Evolutionary conservation across 1,140 invertebrate species (phyloP).

Genomic region (Zaprionus vittiger): DNA sequence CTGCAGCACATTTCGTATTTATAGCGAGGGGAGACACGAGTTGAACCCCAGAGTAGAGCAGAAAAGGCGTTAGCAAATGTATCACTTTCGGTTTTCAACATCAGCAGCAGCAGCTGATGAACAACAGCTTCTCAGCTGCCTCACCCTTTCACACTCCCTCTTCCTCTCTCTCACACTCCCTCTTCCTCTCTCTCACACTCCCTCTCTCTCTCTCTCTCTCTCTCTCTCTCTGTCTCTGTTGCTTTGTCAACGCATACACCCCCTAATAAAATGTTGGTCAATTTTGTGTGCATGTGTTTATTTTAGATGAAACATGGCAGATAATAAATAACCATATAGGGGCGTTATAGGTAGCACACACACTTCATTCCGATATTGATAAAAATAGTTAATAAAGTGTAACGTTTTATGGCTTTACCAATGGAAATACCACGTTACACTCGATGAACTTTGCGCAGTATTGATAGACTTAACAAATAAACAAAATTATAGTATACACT

Average conservation of each 20-base stretch:
- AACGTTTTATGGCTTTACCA: neutral
- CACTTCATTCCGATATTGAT: conserved; percentile 9
- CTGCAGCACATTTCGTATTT: conserved; percentile 53
- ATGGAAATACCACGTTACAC: neutral
- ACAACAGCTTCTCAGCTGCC: conserved; percentile 1
- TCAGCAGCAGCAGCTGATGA: conserved; percentile 49
- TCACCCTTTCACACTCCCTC: conserved; percentile 11
- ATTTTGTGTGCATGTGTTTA: conserved; percentile 50
- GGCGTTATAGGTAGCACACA: conserved; percentile 16
- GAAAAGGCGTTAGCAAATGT: conserved; percentile 63
- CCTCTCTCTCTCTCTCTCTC: conserved; percentile 9
- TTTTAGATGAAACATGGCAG: conserved; percentile 57
- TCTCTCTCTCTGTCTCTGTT: neutral
- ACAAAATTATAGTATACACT: neutral
- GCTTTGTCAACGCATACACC: conserved; percentile 44
- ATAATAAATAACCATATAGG: conserved; percentile 46
- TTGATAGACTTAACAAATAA: neutral
- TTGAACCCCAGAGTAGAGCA: conserved; percentile 35
- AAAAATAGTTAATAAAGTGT: neutral
- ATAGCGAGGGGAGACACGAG: conserved; percentile 36
- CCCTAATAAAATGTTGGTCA: conserved; percentile 59
- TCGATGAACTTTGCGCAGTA: neutral
- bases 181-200: no score
- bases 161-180: neutral
- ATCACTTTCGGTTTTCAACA: conserved; percentile 71